These are phyloP conservation scores for Columba janthina DNA, from an alignment of 2,113 vertebrate genomes.

Conservation along the genomic window DNA sequence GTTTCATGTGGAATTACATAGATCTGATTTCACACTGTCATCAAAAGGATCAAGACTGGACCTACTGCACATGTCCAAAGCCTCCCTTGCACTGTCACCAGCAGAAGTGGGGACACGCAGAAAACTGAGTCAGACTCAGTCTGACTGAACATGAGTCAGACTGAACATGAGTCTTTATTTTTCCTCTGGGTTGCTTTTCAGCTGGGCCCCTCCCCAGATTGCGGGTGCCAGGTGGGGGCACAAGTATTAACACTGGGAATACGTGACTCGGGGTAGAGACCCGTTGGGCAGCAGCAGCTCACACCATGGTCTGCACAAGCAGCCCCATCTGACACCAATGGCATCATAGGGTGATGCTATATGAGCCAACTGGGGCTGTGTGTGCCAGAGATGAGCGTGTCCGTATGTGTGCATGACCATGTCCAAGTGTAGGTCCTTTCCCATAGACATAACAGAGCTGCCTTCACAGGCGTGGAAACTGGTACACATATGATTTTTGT, in stretches of 20 bases:
- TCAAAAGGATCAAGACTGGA: background rate
- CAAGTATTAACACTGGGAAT: background rate
- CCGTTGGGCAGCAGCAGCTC: background rate
- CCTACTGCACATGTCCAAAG: background rate
- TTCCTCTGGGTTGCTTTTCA: background rate
- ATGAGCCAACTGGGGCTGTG: fast-evolving
- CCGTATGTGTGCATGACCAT: background rate
- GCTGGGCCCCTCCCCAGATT: background rate
- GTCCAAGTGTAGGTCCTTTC: background rate
- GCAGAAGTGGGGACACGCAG: background rate
- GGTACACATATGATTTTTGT: background rate
- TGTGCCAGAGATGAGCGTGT: background rate
- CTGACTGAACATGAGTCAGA: background rate
- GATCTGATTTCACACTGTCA: constrained; percentile 32
- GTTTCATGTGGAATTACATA: background rate
- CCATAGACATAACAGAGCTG: background rate
- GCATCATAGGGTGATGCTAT: fast-evolving
- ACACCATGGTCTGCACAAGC: background rate
- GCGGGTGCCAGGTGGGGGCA: background rate
- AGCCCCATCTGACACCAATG: background rate
- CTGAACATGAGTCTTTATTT: background rate
- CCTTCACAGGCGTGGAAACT: background rate
- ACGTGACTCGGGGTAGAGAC: fast-evolving
- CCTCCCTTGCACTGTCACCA: background rate
- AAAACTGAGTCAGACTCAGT: background rate